Base-by-base conservation (phyloP, 2,888 invertebrate genomes). In the Agrypnus murinus region DNA sequence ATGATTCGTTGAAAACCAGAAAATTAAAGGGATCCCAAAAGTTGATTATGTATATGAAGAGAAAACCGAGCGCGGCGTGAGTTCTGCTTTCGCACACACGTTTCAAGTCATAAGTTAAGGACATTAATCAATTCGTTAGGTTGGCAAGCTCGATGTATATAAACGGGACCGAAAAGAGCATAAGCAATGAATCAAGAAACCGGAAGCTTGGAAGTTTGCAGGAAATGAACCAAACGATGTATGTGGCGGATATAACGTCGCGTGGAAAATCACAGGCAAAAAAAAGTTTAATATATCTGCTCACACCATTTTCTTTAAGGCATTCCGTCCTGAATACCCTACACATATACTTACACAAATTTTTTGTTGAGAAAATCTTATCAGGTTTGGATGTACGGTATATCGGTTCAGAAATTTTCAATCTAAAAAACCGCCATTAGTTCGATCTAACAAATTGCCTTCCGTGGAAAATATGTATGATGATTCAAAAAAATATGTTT, bases 221-320 rank as follows among this genome's bases (percentile, higher is more conserved):
- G 70, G 73, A 73, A 73, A 73, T 73, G 73, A 73, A 63, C 53
- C 67, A 71, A 66, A 71, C 64, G 70, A 73, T 71, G 73, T 71
- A 72, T 72, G 71, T 62, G 70, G 70, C 73, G 73, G 71, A 68
- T 59, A 62, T 60, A 71, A 67, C 71, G 64, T 68, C 73, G 58
- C 43, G 66, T 46, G 72, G 69, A 72, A 72, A 72, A 72, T 72
- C 72, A 62, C 62, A 66, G 58, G 62, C 53, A 69, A 72, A 67
- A 70, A 72, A 71, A 67, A 72, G 57, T 72, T 72, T 66, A 69
- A 72, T 72, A 72, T 72, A 72, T 72, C 59, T 59, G 48, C 48
- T 34, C 40, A n/a, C 65, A 31, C 63, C 59, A 38, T 15, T 25
- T 43, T 38, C 38, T 12, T 38, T 12, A n/a, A n/a, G 10, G 10